Conservation (phyloP, 2,113 vertebrate species). For the Ameiurus melas region DNA sequence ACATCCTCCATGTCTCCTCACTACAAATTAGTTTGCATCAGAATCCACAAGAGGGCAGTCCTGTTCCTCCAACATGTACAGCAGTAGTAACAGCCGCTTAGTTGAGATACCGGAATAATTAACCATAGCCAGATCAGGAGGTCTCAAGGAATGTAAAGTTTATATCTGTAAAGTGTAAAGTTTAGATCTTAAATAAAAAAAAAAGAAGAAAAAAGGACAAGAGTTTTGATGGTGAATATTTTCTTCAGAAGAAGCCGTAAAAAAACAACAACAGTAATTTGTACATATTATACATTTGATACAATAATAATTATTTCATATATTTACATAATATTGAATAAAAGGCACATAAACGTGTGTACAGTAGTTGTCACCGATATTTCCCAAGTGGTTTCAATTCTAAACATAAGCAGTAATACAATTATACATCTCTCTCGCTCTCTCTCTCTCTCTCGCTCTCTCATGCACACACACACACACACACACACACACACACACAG, state of each 20-base stretch:
- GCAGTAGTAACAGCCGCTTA: neutral
- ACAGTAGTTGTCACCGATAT: neutral
- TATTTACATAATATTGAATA: constrained; percentile 8
- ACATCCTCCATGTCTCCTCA: neutral
- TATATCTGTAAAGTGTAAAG: neutral
- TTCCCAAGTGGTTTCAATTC: neutral
- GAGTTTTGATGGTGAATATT: neutral
- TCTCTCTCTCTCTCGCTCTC: neutral
- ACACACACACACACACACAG: neutral
- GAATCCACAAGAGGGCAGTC: constrained; percentile 48
- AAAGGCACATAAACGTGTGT: neutral
- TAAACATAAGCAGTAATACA: neutral
- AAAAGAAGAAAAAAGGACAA: neutral
- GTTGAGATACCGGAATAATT: neutral
- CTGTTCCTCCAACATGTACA: neutral
- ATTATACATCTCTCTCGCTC: neutral
- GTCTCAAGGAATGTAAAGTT: neutral
- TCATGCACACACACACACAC: neutral
- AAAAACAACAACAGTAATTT: neutral
- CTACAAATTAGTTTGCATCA: constrained; percentile 68
- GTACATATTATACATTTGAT: constrained; percentile 7
- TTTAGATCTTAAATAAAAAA: neutral
- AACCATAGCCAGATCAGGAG: neutral
- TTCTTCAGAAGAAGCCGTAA: neutral
- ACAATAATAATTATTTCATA: neutral